Evolutionary conservation across 1,140 invertebrate genomes (phyloP), one percentile per base, ranked within the genome.

Genomic region (Pteromalus puparum): DNA sequence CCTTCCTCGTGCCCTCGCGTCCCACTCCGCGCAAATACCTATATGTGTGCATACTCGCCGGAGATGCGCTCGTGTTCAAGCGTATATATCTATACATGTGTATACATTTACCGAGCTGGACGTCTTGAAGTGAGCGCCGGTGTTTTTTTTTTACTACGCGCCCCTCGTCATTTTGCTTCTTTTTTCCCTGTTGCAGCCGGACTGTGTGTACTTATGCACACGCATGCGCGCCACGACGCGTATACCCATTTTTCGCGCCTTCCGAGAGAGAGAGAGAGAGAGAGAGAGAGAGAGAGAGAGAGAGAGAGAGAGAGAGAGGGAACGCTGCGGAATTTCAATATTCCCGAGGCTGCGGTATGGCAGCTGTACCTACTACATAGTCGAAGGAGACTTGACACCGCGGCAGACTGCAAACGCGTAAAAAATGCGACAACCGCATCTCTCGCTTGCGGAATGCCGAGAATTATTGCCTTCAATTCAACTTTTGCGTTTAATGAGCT

Each of bases 321-420:
- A 3, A 30, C 53, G 28, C 73, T 75, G 28, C 53, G 72, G 72
- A 82, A 82, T 82, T 82, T 82, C 72, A 82, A 82, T 82, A 82
- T 75, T 75, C 72, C 4, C 26, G 1, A 26, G 38, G 21, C 46
- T 18, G 18, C 80, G 28, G 48, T 38, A 26, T 18, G 28, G 53
- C 46, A 74, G 72, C 73, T 21, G n/a, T 74, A 61, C 13, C 12
- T 18, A 61, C 7, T 9, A 42, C 6, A 9, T 42, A 42, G 38
- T 42, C 38, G 38, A 42, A 42, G 10, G 38, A 42, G 38, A 42
- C 38, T 7, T 9, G 38, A 7, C 38, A 42, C 9, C 10, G n/a
- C n/a, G n/a, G n/a, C n/a, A n/a, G n/a, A n/a, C n/a, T n/a, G n/a
- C 34, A 34, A 5, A 34, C 34, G 34, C 2, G 34, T 34, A 34